These are phyloP conservation scores for Acleris emargana DNA, from an alignment of 2,888 invertebrate genomes.

Conservation along the genomic window DNA sequence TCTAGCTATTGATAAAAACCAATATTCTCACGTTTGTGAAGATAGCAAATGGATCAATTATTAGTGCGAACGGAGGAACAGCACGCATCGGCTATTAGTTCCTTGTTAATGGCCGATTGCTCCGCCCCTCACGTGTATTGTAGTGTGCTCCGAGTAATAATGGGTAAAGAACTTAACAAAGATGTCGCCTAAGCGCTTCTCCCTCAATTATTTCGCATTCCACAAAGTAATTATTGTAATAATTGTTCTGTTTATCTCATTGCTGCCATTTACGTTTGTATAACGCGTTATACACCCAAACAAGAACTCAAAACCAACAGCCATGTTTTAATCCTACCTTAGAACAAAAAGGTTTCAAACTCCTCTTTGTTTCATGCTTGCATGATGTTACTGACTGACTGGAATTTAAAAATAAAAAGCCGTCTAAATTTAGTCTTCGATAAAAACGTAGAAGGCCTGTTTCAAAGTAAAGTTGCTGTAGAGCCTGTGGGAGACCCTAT, in stretches of 20 bases:
- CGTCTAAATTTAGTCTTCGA: slow-evolving; percentile 10
- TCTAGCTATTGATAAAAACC: slow-evolving; percentile 18
- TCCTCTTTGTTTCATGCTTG: no score
- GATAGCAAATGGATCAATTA: slow-evolving; percentile 25
- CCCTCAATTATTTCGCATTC: neutral
- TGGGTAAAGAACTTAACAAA: neutral
- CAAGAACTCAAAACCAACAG: no score
- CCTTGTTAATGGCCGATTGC: slow-evolving; percentile 10
- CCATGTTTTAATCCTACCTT: no score
- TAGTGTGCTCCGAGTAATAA: slow-evolving; percentile 4
- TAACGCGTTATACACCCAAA: no score
- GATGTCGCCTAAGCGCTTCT: neutral
- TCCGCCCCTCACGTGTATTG: slow-evolving; percentile 20
- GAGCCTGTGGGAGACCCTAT: slow-evolving; percentile 64
- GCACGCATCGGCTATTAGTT: slow-evolving; percentile 26
- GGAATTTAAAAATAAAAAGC: neutral
- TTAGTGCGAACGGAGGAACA: slow-evolving; percentile 12
- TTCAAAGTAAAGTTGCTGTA: slow-evolving; percentile 41
- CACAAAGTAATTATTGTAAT: neutral
- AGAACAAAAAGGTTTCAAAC: no score
- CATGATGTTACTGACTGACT: neutral
- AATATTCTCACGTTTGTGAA: slow-evolving; percentile 29
- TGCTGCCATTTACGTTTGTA: no score
- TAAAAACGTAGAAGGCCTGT: slow-evolving; percentile 9
- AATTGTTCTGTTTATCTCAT: no score